These are phyloP conservation scores for Protobothrops flavoviridis DNA, from an alignment of 2,113 vertebrate species.

Conservation along the genomic window DNA sequence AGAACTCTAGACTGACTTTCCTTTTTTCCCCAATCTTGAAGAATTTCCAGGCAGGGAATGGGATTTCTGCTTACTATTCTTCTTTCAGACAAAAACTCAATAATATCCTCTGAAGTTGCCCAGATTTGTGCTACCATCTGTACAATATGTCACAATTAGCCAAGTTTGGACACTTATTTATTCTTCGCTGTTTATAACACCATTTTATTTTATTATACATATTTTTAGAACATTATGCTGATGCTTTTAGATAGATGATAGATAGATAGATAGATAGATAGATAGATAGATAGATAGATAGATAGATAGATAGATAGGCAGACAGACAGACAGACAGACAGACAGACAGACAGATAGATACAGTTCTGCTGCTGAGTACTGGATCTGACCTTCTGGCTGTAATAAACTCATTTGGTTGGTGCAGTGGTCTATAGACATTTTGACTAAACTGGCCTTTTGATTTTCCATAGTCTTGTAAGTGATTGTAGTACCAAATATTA, in stretches of 20 bases:
- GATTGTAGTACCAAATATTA: neutral
- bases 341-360: fast-evolving
- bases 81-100: neutral
- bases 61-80: neutral
- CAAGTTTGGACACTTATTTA: neutral
- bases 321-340: fast-evolving
- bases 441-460: neutral
- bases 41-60: neutral
- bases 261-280: fast-evolving
- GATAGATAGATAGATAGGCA: fast-evolving
- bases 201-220: neutral
- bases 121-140: neutral
- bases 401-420: too few relatives aligned
- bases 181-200: neutral
- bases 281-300: fast-evolving
- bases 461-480: neutral
- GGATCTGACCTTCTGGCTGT: too few relatives aligned
- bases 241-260: neutral
- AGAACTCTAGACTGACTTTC: neutral
- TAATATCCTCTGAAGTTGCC: neutral
- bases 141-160: neutral
- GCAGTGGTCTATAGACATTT: too few relatives aligned
- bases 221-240: neutral
- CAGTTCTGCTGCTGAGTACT: neutral
- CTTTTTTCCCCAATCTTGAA: neutral